Conservation (phyloP, 2,888 invertebrate genomes). For the Rhabditoides inermis region DNA sequence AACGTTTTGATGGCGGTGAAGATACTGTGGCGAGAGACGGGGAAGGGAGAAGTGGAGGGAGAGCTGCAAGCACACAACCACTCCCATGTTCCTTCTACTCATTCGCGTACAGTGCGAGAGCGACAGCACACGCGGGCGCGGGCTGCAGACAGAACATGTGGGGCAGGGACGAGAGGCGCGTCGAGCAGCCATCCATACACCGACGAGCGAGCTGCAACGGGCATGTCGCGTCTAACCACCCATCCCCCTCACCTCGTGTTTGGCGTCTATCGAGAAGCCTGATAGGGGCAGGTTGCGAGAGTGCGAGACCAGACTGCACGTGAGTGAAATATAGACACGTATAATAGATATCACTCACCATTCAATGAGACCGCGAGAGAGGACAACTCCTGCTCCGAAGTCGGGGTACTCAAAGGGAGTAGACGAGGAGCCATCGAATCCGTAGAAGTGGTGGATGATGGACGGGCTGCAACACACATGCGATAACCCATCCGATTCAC, state of each 20-base stretch:
- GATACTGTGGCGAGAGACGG: constrained; percentile 58
- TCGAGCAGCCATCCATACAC: no score
- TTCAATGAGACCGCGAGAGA: constrained; percentile 6
- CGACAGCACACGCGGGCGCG: constrained; percentile 1
- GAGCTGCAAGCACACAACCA: background rate
- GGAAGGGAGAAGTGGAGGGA: background rate
- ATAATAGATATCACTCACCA: no score
- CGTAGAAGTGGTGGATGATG: constrained; percentile 82
- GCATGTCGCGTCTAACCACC: no score
- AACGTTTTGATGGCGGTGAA: constrained; percentile 87
- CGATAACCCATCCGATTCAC: no score
- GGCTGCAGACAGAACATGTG: no score
- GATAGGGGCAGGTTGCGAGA: no score
- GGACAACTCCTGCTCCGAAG: constrained; percentile 64
- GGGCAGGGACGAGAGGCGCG: no score
- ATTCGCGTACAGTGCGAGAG: constrained; percentile 1
- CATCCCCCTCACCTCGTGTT: constrained; percentile 62
- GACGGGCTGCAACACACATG: constrained; percentile 71
- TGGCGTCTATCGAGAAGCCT: constrained; percentile 73
- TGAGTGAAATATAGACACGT: no score
- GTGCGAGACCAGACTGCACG: no score
- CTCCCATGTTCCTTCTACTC: background rate
- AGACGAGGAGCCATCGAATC: constrained; percentile 58
- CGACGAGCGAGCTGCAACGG: no score
- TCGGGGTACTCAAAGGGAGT: constrained; percentile 60